phyloP scores from a whole-genome alignment of 2,113 vertebrate species.

The Ceuthmochares aereus region DNA sequence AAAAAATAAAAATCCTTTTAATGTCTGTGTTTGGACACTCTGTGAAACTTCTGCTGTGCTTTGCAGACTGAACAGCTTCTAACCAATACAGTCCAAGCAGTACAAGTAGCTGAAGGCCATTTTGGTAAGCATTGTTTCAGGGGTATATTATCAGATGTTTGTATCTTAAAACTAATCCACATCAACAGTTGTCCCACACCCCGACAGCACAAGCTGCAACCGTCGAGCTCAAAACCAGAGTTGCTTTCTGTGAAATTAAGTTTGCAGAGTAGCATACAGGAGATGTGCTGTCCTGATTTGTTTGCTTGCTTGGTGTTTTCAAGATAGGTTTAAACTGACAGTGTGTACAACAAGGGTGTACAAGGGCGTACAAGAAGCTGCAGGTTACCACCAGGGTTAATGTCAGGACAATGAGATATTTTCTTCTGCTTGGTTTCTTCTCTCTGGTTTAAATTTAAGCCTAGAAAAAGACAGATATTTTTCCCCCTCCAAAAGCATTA shows the following conservation, averaged over 20 bases:
- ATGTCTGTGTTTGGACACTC: not conserved
- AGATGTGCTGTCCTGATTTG: not conserved
- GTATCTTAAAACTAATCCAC: not conserved
- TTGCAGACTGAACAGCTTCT: not conserved
- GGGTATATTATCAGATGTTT: accelerated
- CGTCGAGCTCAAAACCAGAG: not conserved
- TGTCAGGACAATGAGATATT: not conserved
- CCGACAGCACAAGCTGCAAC: not conserved
- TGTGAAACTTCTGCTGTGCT: not conserved
- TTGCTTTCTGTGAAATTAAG: not conserved
- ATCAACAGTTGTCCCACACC: not conserved
- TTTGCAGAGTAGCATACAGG: not conserved
- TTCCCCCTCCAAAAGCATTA: not conserved
- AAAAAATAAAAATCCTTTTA: not conserved
- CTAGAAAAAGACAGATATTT: not conserved
- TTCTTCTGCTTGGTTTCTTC: not conserved
- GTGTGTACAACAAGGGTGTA: accelerated
- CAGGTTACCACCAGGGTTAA: not conserved
- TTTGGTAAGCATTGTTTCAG: not conserved
- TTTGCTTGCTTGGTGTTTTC: not conserved
- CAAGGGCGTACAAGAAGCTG: too few relatives aligned
- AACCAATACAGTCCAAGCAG: not conserved
- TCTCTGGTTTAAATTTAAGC: not conserved
- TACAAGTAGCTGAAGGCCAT: not conserved
- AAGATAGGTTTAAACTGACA: not conserved